phyloP scores from a whole-genome alignment of 2,113 vertebrate genomes.

The Ochotona curzoniae region DNA sequence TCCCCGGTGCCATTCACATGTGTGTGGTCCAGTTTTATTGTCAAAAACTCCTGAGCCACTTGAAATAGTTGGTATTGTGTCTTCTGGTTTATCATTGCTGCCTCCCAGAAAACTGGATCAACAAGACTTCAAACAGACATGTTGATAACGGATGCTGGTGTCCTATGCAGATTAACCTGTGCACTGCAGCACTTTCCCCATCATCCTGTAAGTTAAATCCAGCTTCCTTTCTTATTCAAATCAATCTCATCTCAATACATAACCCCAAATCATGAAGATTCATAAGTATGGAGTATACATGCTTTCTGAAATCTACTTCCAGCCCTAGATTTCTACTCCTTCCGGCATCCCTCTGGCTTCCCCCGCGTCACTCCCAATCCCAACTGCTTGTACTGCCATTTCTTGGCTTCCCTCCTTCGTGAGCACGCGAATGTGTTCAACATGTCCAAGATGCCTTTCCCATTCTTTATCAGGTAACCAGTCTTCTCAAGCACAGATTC shows the following conservation, averaged over 20 bases:
- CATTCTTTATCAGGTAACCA: background rate
- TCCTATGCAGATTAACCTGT: no score
- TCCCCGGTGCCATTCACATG: no score
- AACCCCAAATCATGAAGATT: background rate
- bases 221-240: background rate
- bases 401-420: background rate
- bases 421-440: fast-evolving
- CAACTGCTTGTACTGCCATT: background rate
- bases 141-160: no score
- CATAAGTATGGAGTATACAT: background rate
- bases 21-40: no score
- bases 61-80: no score
- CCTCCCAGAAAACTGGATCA: no score
- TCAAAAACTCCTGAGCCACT: no score
- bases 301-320: background rate
- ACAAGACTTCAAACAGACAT: no score
- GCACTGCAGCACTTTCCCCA: no score
- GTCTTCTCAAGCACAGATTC: background rate
- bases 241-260: background rate
- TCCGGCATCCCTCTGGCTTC: fast-evolving
- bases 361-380: no score
- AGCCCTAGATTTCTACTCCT: background rate
- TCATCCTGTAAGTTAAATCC: background rate
- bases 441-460: background rate
- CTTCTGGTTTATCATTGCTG: no score